Conservation (phyloP, 1,140 invertebrate species). For the Sarcophaga peregrina region DNA sequence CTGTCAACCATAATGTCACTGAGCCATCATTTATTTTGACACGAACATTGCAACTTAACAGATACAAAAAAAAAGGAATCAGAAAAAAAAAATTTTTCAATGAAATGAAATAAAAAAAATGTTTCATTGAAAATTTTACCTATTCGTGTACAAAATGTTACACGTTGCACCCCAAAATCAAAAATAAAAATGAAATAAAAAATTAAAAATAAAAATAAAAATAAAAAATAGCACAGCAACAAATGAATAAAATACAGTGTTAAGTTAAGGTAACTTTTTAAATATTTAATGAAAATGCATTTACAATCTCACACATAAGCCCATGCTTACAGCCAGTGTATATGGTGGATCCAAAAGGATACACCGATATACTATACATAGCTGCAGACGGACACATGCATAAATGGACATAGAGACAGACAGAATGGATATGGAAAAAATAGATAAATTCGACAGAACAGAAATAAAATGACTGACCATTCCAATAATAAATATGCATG, state of each 20-base stretch:
- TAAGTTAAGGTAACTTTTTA: conserved; percentile 4
- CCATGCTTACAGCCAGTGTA: too few species aligned
- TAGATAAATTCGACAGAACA: background rate
- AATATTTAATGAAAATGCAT: conserved; percentile 18
- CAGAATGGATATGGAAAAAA: background rate
- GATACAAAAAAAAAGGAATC: conserved; percentile 12
- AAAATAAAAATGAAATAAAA: background rate
- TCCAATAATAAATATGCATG: background rate
- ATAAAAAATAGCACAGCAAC: background rate
- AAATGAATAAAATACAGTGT: background rate
- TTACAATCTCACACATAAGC: background rate
- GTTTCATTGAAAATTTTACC: too few species aligned
- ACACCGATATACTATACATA: too few species aligned
- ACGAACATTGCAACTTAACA: conserved; percentile 40
- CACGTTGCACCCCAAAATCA: too few species aligned
- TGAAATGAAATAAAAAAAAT: background rate
- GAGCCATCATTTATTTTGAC: conserved; percentile 34
- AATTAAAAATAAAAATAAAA: background rate
- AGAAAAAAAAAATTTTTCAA: background rate
- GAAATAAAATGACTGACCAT: background rate
- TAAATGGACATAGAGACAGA: too few species aligned
- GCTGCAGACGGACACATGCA: too few species aligned
- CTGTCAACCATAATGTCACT: conserved; percentile 28
- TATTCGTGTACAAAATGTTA: too few species aligned
- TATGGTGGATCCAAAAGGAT: too few species aligned